Percentiles rank a stretch among this genome's conserved stretches.
These are phyloP conservation scores for Myotis planiceps DNA, from an alignment of 2,797 vertebrate species.

Conservation along the genomic window DNA sequence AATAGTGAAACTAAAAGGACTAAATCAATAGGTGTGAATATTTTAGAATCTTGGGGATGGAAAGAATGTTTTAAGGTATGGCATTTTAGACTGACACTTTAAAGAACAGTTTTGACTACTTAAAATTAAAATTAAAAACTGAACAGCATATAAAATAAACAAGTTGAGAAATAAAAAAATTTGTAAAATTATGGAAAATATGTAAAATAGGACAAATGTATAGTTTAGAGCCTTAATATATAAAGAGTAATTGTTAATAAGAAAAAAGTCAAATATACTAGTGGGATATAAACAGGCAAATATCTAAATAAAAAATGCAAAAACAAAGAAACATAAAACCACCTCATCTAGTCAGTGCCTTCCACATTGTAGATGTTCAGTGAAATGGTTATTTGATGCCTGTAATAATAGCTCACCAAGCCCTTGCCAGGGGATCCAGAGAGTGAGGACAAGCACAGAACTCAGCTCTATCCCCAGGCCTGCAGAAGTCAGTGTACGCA, in stretches of 20 bases:
- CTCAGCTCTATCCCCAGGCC: not conserved
- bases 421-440: not conserved
- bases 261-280: not conserved
- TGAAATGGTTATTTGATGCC: not conserved
- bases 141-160: not conserved
- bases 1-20: not conserved
- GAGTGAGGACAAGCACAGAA: not conserved
- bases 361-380: accelerated
- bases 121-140: not conserved
- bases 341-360: not conserved
- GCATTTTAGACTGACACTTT: not conserved
- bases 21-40: not conserved
- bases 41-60: not conserved
- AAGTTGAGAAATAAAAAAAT: not conserved
- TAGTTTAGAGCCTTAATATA: not conserved
- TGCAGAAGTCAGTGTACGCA: not conserved
- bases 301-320: not conserved
- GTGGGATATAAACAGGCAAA: not conserved
- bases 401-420: not conserved
- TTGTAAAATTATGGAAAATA: not conserved
- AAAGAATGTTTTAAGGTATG: not conserved
- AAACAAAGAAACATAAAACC: not conserved
- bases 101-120: not conserved
- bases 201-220: not conserved
- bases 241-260: not conserved